These are phyloP conservation scores for Oryzaephilus surinamensis DNA, from an alignment of 1,140 invertebrate genomes.

Conservation along the genomic window DNA sequence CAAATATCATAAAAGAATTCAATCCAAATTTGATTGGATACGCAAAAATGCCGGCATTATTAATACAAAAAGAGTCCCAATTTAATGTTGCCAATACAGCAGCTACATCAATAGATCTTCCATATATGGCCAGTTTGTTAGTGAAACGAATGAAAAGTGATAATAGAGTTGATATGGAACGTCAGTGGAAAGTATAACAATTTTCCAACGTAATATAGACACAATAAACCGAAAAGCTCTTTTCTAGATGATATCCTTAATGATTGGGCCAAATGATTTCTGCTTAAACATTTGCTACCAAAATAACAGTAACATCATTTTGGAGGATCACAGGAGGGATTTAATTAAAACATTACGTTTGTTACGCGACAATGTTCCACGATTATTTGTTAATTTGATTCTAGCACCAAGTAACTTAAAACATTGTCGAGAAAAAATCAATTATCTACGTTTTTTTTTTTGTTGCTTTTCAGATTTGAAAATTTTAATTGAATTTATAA, in stretches of 20 bases:
- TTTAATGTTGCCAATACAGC: constrained; percentile 62
- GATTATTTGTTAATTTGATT: constrained; percentile 66
- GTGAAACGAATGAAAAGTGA: constrained; percentile 59
- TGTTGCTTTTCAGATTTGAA: background rate
- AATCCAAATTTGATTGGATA: constrained; percentile 56
- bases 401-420: constrained; percentile 55
- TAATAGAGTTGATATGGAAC: constrained; percentile 47
- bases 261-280: constrained; percentile 76
- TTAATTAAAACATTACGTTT: constrained; percentile 56
- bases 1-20: constrained; percentile 62
- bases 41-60: constrained; percentile 59
- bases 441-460: background rate
- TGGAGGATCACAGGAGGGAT: constrained; percentile 50
- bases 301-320: constrained; percentile 45
- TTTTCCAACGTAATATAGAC: too few species aligned
- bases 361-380: constrained; percentile 52
- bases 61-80: constrained; percentile 49
- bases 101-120: constrained; percentile 56
- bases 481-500: constrained; percentile 6
- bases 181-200: constrained; percentile 80
- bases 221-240: too few species aligned
- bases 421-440: background rate
- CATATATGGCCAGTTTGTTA: constrained; percentile 37
- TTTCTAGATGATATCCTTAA: constrained; percentile 77
- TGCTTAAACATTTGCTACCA: constrained; percentile 65